These are phyloP conservation scores for Exephanes ischioxanthus DNA, from an alignment of 2,888 invertebrate species.

Conservation along the genomic window DNA sequence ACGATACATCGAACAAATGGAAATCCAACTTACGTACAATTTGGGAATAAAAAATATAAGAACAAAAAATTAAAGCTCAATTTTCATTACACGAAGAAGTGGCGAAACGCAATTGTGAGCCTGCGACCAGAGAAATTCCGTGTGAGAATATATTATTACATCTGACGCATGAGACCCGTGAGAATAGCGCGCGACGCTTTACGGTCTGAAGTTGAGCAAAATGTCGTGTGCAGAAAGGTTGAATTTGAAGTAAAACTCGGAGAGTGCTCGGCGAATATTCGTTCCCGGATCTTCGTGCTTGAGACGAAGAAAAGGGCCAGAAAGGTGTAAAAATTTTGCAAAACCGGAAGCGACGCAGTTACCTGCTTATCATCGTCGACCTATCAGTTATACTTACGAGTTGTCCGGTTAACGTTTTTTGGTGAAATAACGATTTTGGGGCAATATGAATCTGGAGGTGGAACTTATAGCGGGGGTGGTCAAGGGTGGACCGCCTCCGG, in stretches of 20 bases:
- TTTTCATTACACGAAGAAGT: neutral
- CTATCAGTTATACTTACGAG: neutral
- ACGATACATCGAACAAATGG: neutral
- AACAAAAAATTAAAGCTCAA: neutral
- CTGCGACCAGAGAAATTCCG: neutral
- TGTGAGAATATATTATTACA: neutral
- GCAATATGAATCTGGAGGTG: conserved; percentile 82
- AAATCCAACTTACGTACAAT: neutral
- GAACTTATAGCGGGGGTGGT: conserved; percentile 82
- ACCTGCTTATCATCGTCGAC: neutral
- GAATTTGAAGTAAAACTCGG: neutral
- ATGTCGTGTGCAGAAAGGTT: neutral
- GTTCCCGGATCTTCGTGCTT: conserved; percentile 1
- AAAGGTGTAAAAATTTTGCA: neutral
- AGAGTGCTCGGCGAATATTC: conserved; percentile 1
- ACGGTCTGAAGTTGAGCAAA: conserved; percentile 3
- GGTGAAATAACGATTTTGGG: too few species aligned
- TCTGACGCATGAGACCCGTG: neutral
- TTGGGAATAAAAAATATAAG: neutral
- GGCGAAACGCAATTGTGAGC: neutral
- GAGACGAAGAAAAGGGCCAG: conserved; percentile 15
- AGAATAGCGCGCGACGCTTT: neutral
- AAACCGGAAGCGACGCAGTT: neutral
- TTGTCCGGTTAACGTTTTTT: neutral
- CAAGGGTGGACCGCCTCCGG: conserved; percentile 81